Percentiles rank a stretch among this genome's conserved stretches.
phyloP scores from a whole-genome alignment of 2,888 invertebrate genomes.

The Sylvicola fuscatus region DNA sequence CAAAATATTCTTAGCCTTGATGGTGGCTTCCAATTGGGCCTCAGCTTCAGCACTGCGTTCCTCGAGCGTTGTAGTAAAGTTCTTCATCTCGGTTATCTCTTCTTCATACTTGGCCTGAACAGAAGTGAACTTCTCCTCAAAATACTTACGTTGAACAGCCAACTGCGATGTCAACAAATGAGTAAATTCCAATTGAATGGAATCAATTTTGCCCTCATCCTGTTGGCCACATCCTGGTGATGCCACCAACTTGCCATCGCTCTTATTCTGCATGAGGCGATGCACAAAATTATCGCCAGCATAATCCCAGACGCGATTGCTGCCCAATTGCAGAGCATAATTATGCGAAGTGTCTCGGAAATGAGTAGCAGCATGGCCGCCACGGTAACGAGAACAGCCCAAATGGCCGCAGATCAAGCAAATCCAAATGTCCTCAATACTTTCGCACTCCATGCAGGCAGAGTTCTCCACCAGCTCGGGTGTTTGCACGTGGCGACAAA shows the following conservation, averaged over 20 bases:
- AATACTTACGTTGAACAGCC: constrained; percentile 81
- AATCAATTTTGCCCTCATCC: constrained; percentile 57
- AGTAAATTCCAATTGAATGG: constrained; percentile 90
- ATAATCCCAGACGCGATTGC: constrained; percentile 98
- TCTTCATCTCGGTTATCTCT: constrained; percentile 34
- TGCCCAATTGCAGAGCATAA: constrained; percentile 90
- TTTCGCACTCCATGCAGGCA: constrained; percentile 36
- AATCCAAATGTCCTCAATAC: constrained; percentile 82
- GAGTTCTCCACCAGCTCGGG: constrained; percentile 34
- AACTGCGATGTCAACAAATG: constrained; percentile 89
- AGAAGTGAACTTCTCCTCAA: constrained; percentile 56
- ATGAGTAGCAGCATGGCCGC: constrained; percentile 90
- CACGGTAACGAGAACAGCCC: constrained; percentile 82
- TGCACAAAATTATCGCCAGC: constrained; percentile 85
- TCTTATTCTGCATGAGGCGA: constrained; percentile 86
- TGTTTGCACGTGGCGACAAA: constrained; percentile 60
- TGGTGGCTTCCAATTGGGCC: constrained; percentile 30
- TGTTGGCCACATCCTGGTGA: constrained; percentile 41
- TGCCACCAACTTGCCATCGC: constrained; percentile 88
- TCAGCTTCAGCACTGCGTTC: constrained; percentile 27
- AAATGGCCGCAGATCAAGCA: constrained; percentile 97
- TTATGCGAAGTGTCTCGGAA: constrained; percentile 91
- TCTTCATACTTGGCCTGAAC: constrained; percentile 26
- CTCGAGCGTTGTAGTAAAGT: constrained; percentile 29
- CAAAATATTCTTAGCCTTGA: constrained; percentile 41